Evolutionary conservation across 92 coral and sea anemone genomes (phyloP).

Genomic region (Meandrina meandrites): DNA sequence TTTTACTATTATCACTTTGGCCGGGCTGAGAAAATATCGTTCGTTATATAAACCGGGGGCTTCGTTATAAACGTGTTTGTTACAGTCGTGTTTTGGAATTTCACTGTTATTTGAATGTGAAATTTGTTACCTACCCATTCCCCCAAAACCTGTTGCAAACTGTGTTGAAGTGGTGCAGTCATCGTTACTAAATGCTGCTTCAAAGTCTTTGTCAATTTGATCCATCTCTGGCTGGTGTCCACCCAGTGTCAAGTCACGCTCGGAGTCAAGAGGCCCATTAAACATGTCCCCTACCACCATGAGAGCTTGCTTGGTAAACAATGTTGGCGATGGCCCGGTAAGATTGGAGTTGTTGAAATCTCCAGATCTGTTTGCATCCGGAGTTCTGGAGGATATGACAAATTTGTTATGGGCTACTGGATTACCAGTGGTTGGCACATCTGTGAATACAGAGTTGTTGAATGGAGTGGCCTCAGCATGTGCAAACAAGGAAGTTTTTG

Average conservation of each 20-base stretch:
- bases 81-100: too few species aligned
- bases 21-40: too few species aligned
- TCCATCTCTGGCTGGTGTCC: slow-evolving; percentile 24
- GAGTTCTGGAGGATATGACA: slow-evolving; percentile 14
- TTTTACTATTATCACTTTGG: too few species aligned
- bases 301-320: slow-evolving; percentile 81
- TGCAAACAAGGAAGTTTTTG: not conserved
- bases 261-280: slow-evolving; percentile 72
- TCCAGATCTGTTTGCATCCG: slow-evolving; percentile 44
- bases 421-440: not conserved
- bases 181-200: slow-evolving; percentile 79
- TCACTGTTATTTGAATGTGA: too few species aligned
- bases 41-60: too few species aligned
- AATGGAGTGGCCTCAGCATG: not conserved
- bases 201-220: slow-evolving; percentile 73
- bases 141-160: slow-evolving; percentile 25
- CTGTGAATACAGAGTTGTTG: not conserved
- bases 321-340: slow-evolving; percentile 73
- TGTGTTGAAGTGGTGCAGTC: slow-evolving; percentile 1
- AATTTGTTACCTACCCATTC: slow-evolving; percentile 23
- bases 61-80: too few species aligned
- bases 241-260: slow-evolving; percentile 40
- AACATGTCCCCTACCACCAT: slow-evolving; percentile 89
- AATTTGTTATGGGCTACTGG: not conserved
- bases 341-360: slow-evolving; percentile 56